phyloP scores from a whole-genome alignment of 2,888 invertebrate genomes.

The Drosophila neonasuta region DNA sequence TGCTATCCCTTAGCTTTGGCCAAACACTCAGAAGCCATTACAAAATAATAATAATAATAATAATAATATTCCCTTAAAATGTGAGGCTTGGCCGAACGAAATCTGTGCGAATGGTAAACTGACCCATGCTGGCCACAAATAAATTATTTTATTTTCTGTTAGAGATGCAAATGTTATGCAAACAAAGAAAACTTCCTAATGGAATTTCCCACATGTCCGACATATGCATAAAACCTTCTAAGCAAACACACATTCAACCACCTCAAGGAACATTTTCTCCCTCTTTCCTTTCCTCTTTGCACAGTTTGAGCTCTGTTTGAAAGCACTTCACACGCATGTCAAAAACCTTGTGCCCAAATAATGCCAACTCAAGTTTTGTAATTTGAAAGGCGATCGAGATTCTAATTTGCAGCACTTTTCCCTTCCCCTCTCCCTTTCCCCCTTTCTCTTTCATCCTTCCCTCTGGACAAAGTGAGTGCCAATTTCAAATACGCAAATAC shows the following conservation, averaged over 20 bases:
- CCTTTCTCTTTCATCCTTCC: too few relatives aligned
- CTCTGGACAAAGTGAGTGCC: background rate
- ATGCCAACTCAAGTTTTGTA: slow-evolving; percentile 29
- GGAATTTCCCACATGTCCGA: slow-evolving; percentile 75
- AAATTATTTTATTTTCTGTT: slow-evolving; percentile 71
- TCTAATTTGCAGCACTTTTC: slow-evolving; percentile 8
- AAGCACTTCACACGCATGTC: slow-evolving; percentile 64
- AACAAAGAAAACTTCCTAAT: slow-evolving; percentile 75
- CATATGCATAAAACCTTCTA: slow-evolving; percentile 75
- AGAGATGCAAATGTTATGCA: slow-evolving; percentile 73
- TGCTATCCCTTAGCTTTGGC: slow-evolving; percentile 41
- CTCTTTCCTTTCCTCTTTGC: background rate
- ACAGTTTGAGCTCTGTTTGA: slow-evolving; percentile 32
- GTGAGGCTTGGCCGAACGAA: slow-evolving; percentile 32
- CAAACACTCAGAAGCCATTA: slow-evolving; percentile 75
- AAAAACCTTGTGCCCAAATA: slow-evolving; percentile 44
- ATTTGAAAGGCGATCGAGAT: slow-evolving; percentile 46
- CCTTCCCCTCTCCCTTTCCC: background rate
- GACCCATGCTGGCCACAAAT: slow-evolving; percentile 55
- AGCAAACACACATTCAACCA: slow-evolving; percentile 48
- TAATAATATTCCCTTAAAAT: slow-evolving; percentile 67
- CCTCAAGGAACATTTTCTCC: background rate
- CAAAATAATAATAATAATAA: slow-evolving; percentile 76
- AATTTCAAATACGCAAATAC: background rate
- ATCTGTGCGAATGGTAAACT: slow-evolving; percentile 29